Evolutionary conservation across 2,888 invertebrate genomes (phyloP).

Genomic region (Lithophane leautieri): DNA sequence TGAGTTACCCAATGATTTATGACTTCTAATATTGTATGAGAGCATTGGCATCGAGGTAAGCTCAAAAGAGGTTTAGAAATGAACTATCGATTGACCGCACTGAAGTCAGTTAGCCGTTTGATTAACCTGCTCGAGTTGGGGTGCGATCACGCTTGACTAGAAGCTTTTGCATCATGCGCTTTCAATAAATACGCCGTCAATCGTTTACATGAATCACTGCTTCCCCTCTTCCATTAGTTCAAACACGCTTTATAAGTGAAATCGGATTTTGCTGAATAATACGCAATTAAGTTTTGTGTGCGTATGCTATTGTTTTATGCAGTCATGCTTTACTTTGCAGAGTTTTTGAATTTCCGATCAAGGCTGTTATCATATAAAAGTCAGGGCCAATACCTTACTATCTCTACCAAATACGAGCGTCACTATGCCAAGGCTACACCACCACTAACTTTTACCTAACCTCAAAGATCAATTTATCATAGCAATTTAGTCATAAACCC

Average conservation of each 20-base stretch:
- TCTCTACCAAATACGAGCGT: conserved; percentile 4
- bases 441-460: conserved; percentile 9
- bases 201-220: conserved; percentile 85
- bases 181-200: conserved; percentile 80
- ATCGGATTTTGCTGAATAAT: conserved; percentile 38
- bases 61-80: conserved; percentile 75
- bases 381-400: conserved; percentile 20
- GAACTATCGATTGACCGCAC: conserved; percentile 81
- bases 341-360: conserved; percentile 11
- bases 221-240: conserved; percentile 68
- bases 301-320: conserved; percentile 31
- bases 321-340: not conserved
- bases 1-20: conserved; percentile 19
- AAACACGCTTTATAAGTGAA: conserved; percentile 33
- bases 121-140: conserved; percentile 73
- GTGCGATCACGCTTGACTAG: conserved; percentile 81
- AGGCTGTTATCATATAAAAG: conserved; percentile 5
- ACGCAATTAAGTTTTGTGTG: conserved; percentile 23
- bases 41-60: conserved; percentile 61
- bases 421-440: conserved; percentile 14
- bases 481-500: conserved; percentile 14
- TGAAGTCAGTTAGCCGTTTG: conserved; percentile 80
- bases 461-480: conserved; percentile 33
- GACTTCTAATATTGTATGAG: conserved; percentile 36
- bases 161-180: conserved; percentile 81